Conservation (phyloP, 2,888 invertebrate genomes). For the Pachymerium ferrugineum region DNA sequence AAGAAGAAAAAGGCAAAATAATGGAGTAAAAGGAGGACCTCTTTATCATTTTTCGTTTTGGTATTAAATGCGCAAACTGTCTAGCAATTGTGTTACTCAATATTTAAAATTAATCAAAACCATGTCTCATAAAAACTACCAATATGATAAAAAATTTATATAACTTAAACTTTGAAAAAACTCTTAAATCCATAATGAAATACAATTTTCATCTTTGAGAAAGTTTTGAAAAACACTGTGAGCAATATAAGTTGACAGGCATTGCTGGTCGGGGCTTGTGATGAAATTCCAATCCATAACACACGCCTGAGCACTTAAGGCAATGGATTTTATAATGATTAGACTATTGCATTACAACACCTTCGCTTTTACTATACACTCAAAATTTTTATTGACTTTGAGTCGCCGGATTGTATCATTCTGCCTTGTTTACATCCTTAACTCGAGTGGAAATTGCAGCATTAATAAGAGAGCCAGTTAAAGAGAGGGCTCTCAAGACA, state of each 20-base stretch:
- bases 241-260: too few relatives aligned
- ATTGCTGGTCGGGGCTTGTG: background rate
- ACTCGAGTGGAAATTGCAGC: constrained; percentile 25
- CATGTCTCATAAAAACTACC: too few relatives aligned
- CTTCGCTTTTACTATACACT: background rate
- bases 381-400: constrained; percentile 1
- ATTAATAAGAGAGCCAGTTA: constrained; percentile 16
- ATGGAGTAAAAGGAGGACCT: too few relatives aligned
- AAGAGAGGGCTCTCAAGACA: constrained; percentile 10
- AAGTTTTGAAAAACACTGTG: background rate
- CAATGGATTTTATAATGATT: constrained; percentile 7
- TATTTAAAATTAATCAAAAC: too few relatives aligned
- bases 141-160: too few relatives aligned
- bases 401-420: constrained; percentile 15
- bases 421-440: constrained; percentile 11
- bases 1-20: too few relatives aligned
- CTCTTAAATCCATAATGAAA: too few relatives aligned
- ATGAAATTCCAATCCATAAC: background rate
- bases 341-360: background rate
- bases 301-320: background rate
- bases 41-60: too few relatives aligned
- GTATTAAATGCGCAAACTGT: too few relatives aligned
- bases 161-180: too few relatives aligned
- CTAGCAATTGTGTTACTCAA: too few relatives aligned
- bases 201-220: too few relatives aligned